Conservation (phyloP, 2,888 invertebrate genomes). For the Drosophila sordidapex region DNA sequence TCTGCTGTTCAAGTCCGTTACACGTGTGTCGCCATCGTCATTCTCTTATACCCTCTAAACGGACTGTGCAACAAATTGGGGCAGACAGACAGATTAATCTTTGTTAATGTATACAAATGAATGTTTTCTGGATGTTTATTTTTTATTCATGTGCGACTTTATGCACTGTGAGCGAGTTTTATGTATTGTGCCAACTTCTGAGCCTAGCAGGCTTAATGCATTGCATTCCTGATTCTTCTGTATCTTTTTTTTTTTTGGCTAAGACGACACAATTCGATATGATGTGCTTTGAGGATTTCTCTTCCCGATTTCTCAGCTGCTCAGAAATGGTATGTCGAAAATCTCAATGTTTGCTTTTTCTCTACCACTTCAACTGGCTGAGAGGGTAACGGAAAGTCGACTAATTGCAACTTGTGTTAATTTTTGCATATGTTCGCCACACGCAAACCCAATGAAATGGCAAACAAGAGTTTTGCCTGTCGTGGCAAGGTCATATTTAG, state of each 20-base stretch:
- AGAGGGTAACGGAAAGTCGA: not conserved
- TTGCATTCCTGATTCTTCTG: not conserved
- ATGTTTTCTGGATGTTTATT: not conserved
- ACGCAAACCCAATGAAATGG: slow-evolving; percentile 39
- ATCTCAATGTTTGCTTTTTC: not conserved
- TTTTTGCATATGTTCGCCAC: slow-evolving; percentile 44
- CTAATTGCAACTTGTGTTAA: not conserved
- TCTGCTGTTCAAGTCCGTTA: slow-evolving; percentile 8
- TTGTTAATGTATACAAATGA: not conserved
- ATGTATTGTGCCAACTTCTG: too few species aligned
- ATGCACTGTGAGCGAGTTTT: not conserved
- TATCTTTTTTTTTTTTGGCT: too few species aligned
- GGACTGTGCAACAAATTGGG: not conserved
- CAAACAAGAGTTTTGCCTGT: slow-evolving; percentile 28
- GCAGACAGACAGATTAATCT: not conserved
- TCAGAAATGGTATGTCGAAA: not conserved
- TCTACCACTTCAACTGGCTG: too few species aligned
- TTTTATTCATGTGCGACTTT: not conserved
- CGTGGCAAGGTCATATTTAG: slow-evolving; percentile 54
- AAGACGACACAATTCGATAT: too few species aligned
- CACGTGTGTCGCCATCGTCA: slow-evolving; percentile 26
- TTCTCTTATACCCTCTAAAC: slow-evolving; percentile 14
- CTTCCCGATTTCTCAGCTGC: not conserved
- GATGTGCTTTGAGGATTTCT: not conserved
- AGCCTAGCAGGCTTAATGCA: not conserved